Evolutionary conservation across 2,797 vertebrate species (phyloP), one percentile per base, ranked within the genome.

Genomic region (Mormyrops boulengeri): DNA sequence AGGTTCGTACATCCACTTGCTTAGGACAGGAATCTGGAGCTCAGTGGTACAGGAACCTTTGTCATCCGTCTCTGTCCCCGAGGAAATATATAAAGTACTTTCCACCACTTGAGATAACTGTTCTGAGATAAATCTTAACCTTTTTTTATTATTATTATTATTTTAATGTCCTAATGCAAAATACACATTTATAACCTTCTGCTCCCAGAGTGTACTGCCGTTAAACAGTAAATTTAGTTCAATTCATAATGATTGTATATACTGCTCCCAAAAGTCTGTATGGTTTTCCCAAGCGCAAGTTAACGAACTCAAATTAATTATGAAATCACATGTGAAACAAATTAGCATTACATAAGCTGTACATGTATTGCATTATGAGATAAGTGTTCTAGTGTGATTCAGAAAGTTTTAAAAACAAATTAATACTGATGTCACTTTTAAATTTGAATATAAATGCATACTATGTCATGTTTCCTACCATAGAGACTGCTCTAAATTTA

Each of bases 51-150:
- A 50, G 47, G 17, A 55, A 30, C 30, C 53, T 60, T 41, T 87
- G 85, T 52, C 11, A 41, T 57, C 53, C 53, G n/a, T 87, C 85
- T 87, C n/a, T 19, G 17, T 87, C 85, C 34, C 26, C 0, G 52
- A 87, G 85, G 85, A 55, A 87, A 87, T 57, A 57, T 34, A 87
- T 57, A 87, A 57, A 87, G 52, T 19, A 41, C 30, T 57, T 38
- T 60, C 49, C 53, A 38, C 85, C 53, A 38, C 85, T 60, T 87
- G 85, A 60, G 85, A 60, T 57, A 34, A 55, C 7, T 60, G 49
- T 44, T 4, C 0, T 41, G 34, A 19, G 34, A 60, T 52, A 86
- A 50, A 49, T 53, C 26, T 55, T 86, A 55, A 53, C n/a, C 14
- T 38, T 14, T 80, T 84, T 84, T 50, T 26, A 1, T 85, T 53